Evolutionary conservation across 2,113 vertebrate genomes (phyloP).

Genomic region (Platysternon megacephalum): DNA sequence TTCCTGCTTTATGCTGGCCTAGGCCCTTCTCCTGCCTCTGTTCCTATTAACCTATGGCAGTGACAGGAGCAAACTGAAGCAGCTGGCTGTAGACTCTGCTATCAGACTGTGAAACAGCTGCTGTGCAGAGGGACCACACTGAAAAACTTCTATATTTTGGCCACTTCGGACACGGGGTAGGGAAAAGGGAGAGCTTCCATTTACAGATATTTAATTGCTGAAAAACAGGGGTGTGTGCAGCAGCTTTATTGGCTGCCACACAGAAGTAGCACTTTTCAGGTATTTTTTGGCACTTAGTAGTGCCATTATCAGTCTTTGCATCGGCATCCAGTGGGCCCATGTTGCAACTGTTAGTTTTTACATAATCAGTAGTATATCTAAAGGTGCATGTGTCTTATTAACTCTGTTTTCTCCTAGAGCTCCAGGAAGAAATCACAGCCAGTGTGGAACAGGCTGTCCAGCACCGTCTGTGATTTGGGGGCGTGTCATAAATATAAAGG

Average conservation of each 20-base stretch:
- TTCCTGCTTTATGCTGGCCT: constrained; percentile 61
- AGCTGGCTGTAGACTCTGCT: constrained; percentile 67
- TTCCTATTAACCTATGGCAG: constrained; percentile 64
- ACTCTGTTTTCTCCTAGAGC: too few species aligned
- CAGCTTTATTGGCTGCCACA: constrained; percentile 59
- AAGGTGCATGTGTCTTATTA: too few species aligned
- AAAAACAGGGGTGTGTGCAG: constrained; percentile 57
- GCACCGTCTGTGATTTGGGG: too few species aligned
- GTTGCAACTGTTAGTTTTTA: constrained; percentile 5
- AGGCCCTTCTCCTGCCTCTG: constrained; percentile 53
- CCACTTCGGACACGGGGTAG: constrained; percentile 39
- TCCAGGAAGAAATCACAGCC: too few species aligned
- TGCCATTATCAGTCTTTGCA: constrained; percentile 51
- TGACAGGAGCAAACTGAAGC: constrained; percentile 71
- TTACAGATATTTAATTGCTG: constrained; percentile 68
- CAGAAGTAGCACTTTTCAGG: constrained; percentile 63
- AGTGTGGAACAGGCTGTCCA: too few species aligned
- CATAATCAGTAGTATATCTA: too few species aligned
- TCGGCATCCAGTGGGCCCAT: constrained; percentile 67
- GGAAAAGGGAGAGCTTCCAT: constrained; percentile 42
- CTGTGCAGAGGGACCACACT: constrained; percentile 68
- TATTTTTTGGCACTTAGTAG: constrained; percentile 3
- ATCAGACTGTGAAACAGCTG: constrained; percentile 69
- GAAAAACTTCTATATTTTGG: constrained; percentile 66
- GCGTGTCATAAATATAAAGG: too few species aligned